A percentile compares a stretch with the other conserved stretches of the same genome.
Conservation (phyloP, 1,140 invertebrate genomes). For the Gryon sp. region DNA sequence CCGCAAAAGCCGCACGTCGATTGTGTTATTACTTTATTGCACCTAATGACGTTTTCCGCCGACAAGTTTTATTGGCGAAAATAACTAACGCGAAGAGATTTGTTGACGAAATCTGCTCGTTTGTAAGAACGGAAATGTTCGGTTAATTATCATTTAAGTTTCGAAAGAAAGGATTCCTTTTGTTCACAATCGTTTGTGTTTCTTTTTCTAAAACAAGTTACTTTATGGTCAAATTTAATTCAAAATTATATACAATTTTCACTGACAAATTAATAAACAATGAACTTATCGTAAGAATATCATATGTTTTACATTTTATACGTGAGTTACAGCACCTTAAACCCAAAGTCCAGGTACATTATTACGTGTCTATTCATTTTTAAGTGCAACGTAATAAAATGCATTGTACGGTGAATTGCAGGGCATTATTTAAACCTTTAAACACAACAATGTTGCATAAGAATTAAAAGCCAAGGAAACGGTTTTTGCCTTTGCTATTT, state of each 20-base stretch:
- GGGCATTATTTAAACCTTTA: constrained; percentile 21
- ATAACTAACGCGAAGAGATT: constrained; percentile 14
- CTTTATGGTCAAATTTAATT: no score
- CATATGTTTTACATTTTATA: background rate
- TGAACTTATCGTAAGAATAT: background rate
- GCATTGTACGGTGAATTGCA: background rate
- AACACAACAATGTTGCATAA: constrained; percentile 11
- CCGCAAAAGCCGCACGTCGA: constrained; percentile 3
- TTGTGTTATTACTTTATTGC: constrained; percentile 53
- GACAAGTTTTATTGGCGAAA: constrained; percentile 11
- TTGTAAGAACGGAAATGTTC: constrained; percentile 42
- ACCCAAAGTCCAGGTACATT: background rate
- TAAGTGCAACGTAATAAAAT: constrained; percentile 7
- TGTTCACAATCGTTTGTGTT: no score
- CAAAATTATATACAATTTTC: no score
- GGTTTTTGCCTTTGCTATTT: background rate
- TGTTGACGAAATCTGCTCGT: constrained; percentile 46
- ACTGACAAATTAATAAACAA: no score
- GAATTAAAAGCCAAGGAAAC: background rate
- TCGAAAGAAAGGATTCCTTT: constrained; percentile 10
- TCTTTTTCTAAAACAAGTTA: no score
- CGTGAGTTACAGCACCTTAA: constrained; percentile 6
- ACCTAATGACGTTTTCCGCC: constrained; percentile 33
- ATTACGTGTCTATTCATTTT: constrained; percentile 17
- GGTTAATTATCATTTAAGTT: constrained; percentile 39